Evolutionary conservation across 2,797 vertebrate genomes (phyloP).

Genomic region (Acomys russatus): DNA sequence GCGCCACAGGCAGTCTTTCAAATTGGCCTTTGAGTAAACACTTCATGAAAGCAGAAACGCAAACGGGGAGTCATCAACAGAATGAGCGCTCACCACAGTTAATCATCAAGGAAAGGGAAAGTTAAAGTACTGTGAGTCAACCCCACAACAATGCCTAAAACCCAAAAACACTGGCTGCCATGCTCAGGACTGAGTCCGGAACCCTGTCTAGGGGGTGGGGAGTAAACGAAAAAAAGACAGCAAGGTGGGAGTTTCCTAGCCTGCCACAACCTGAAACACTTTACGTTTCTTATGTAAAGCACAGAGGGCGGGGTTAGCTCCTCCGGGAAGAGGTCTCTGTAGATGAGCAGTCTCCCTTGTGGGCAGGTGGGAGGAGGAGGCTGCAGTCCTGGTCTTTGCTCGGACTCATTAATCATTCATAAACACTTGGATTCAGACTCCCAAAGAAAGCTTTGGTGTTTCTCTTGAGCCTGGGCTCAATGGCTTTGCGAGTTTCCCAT

Average conservation of each 20-base stretch:
- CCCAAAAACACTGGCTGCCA: neutral
- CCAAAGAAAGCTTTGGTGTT: neutral
- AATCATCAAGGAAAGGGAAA: conserved; percentile 23
- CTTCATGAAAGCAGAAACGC: neutral
- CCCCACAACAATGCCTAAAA: conserved; percentile 12
- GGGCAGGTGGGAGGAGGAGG: neutral
- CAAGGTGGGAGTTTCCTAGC: neutral
- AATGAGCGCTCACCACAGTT: neutral
- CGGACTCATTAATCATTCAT: neutral
- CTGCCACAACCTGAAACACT: neutral
- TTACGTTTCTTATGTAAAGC: neutral
- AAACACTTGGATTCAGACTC: neutral
- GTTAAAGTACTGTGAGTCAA: neutral
- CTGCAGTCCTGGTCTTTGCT: neutral
- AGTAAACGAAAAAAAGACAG: neutral
- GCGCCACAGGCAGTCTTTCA: neutral
- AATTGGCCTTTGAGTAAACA: neutral
- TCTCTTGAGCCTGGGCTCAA: neutral
- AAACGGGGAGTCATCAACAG: neutral
- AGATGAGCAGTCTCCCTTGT: neutral
- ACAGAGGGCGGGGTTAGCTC: neutral
- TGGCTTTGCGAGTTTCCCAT: neutral
- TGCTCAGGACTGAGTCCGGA: neutral
- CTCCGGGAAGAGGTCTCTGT: neutral
- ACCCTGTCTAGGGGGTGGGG: neutral